Conservation (phyloP, 2,888 invertebrate species). For the Lydus trimaculatus region DNA sequence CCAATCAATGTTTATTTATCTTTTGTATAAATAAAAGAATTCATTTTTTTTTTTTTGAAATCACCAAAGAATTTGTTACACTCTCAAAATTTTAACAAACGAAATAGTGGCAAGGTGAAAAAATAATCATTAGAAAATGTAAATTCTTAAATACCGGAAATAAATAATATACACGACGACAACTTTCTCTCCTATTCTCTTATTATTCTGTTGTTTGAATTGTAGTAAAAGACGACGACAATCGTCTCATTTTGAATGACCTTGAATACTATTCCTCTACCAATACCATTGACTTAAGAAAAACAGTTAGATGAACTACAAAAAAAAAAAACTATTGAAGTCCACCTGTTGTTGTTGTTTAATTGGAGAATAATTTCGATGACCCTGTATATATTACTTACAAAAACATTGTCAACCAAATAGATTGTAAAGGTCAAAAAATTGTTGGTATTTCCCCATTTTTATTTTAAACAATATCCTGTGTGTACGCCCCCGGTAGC, state of each 20-base stretch:
- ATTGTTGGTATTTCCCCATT: too few relatives aligned
- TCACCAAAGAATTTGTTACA: background rate
- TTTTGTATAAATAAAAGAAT: background rate
- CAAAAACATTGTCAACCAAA: too few relatives aligned
- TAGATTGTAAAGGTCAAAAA: too few relatives aligned
- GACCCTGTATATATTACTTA: background rate
- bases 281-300: background rate
- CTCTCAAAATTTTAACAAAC: background rate
- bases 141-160: background rate
- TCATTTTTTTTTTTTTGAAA: too few relatives aligned
- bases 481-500: background rate
- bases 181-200: background rate
- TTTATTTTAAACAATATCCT: background rate
- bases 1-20: background rate
- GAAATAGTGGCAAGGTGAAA: background rate
- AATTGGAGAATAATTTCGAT: background rate
- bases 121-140: background rate
- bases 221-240: background rate
- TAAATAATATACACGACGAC: too few relatives aligned
- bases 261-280: background rate
- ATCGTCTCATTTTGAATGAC: background rate
- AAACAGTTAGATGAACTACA: background rate
- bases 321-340: background rate
- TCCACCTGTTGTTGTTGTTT: background rate
- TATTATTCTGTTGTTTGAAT: background rate